These are phyloP conservation scores for Drosophila paracracens DNA, from an alignment of 2,888 invertebrate species.

Conservation along the genomic window DNA sequence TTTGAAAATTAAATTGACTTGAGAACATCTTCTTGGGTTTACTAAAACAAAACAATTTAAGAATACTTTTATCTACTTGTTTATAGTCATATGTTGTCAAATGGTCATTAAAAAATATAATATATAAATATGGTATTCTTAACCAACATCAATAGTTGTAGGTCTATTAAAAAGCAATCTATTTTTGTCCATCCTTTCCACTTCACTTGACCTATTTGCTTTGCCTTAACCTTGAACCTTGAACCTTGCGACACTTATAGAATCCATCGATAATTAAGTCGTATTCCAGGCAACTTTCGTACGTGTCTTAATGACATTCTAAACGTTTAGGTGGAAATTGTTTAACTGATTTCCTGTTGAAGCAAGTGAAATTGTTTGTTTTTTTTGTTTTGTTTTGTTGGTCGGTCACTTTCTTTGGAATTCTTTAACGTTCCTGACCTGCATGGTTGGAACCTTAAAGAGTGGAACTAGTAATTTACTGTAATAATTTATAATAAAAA, in stretches of 20 bases:
- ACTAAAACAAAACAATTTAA: not conserved
- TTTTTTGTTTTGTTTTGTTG: not conserved
- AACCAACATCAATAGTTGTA: not conserved
- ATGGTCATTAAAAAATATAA: not conserved
- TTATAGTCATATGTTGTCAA: not conserved
- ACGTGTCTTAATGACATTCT: slow-evolving; percentile 22
- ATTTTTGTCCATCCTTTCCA: slow-evolving; percentile 4
- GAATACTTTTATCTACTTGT: not conserved
- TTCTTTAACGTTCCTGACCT: slow-evolving; percentile 31
- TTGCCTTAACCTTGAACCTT: slow-evolving; percentile 47
- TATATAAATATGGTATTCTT: not conserved
- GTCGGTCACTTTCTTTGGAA: slow-evolving; percentile 39
- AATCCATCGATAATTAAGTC: slow-evolving; percentile 34
- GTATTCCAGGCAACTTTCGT: slow-evolving; percentile 22
- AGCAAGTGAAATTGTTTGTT: slow-evolving; percentile 7
- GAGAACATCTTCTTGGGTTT: not conserved
- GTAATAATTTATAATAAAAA: slow-evolving; percentile 17
- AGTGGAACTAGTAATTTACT: slow-evolving; percentile 21
- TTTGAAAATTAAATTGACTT: not conserved
- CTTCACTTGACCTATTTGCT: slow-evolving; percentile 3
- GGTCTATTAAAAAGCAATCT: not conserved
- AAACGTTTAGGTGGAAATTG: slow-evolving; percentile 22
- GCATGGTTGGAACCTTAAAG: slow-evolving; percentile 27
- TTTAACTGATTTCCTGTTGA: not conserved
- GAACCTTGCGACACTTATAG: slow-evolving; percentile 1